These are phyloP conservation scores for Apis cerana DNA, from an alignment of 1,140 invertebrate species.

Conservation along the genomic window DNA sequence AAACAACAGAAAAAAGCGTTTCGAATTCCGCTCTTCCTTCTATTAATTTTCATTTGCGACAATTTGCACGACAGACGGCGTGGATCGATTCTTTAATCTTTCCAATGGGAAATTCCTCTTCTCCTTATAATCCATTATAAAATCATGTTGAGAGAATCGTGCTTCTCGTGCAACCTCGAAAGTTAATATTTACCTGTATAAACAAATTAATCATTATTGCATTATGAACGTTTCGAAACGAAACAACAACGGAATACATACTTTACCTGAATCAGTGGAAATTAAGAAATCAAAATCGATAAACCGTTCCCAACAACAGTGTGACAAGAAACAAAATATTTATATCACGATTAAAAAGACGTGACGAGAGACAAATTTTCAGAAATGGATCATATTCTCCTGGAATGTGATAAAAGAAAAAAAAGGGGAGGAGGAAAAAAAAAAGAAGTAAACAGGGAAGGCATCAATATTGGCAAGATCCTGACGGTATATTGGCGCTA, in stretches of 20 bases:
- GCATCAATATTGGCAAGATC: background rate
- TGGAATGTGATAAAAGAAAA: background rate
- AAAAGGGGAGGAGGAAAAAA: too few relatives aligned
- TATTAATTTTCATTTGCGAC: slow-evolving; percentile 26
- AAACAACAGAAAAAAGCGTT: slow-evolving; percentile 25
- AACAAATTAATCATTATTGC: slow-evolving; percentile 17
- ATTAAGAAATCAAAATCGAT: background rate
- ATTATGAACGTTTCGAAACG: background rate
- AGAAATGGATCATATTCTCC: too few relatives aligned
- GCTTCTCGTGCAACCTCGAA: too few relatives aligned
- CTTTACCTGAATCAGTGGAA: background rate
- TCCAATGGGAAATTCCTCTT: background rate
- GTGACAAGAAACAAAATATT: too few relatives aligned
- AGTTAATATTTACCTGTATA: slow-evolving; percentile 8
- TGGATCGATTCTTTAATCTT: background rate
- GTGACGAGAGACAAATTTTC: too few relatives aligned
- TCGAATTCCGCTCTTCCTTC: background rate
- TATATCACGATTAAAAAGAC: too few relatives aligned
- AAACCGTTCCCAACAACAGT: background rate
- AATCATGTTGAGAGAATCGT: background rate
- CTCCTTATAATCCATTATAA: background rate
- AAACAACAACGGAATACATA: background rate
- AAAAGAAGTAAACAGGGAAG: background rate
- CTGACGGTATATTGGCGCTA: slow-evolving; percentile 19
- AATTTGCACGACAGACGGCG: background rate